Percentiles rank a stretch among this genome's conserved stretches.
Evolutionary conservation across 2,113 vertebrate species (phyloP).

Genomic region (Rhea americana): DNA sequence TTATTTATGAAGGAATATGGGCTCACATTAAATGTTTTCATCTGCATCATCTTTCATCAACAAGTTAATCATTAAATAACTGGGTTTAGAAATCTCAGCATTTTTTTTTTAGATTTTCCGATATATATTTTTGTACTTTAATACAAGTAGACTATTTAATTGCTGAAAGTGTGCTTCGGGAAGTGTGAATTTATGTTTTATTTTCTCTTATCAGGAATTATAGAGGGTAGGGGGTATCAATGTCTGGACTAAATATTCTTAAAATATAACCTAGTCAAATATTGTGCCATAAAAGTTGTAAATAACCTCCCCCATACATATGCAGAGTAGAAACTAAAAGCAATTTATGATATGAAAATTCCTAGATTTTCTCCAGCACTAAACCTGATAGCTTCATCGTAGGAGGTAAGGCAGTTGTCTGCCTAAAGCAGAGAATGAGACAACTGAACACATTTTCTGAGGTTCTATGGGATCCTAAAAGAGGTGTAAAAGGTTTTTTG

Average conservation of each 20-base stretch:
- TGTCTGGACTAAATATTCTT: not conserved
- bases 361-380: not conserved
- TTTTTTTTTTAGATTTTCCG: not conserved
- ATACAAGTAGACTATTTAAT: not conserved
- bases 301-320: not conserved
- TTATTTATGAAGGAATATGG: constrained; percentile 26
- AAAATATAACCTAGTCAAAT: not conserved
- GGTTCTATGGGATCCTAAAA: not conserved
- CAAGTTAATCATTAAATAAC: not conserved
- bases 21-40: constrained; percentile 8
- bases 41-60: not conserved
- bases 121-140: no score
- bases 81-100: not conserved
- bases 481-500: not conserved
- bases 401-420: not conserved
- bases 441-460: not conserved
- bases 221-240: not conserved
- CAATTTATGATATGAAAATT: not conserved
- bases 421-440: not conserved
- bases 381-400: not conserved
- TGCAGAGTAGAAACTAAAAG: not conserved
- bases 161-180: not conserved
- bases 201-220: not conserved
- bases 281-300: not conserved
- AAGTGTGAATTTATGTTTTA: not conserved